A percentile compares a stretch with the other conserved stretches of the same genome.
phyloP scores from a whole-genome alignment of 2,113 vertebrate species.

The Pterocles orientalis region DNA sequence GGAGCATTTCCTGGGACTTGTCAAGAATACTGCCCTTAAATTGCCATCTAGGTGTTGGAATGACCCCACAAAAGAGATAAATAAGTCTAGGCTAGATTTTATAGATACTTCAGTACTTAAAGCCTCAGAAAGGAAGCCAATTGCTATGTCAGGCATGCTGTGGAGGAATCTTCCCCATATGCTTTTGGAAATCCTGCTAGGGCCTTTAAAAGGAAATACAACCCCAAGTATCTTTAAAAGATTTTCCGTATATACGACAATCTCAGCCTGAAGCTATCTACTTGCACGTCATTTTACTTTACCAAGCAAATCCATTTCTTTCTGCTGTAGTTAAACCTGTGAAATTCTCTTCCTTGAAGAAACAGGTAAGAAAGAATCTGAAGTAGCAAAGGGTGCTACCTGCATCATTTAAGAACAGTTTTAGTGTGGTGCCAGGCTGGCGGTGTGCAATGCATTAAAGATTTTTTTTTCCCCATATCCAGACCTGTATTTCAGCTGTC shows the following conservation, averaged over 20 bases:
- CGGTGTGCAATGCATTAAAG: not conserved
- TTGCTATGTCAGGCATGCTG: not conserved
- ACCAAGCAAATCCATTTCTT: not conserved
- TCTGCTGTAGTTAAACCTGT: not conserved
- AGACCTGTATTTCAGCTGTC: not conserved
- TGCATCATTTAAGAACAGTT: constrained; percentile 12
- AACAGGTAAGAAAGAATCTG: not conserved
- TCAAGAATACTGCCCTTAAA: not conserved
- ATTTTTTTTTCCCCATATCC: not conserved
- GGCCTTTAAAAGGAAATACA: not conserved
- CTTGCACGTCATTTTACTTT: not conserved
- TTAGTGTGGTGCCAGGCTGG: not conserved
- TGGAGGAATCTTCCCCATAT: not conserved
- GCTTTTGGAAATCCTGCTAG: not conserved
- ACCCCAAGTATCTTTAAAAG: not conserved
- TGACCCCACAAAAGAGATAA: not conserved
- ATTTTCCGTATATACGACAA: not conserved
- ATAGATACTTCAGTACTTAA: not conserved
- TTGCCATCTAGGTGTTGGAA: not conserved
- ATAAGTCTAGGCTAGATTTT: not conserved
- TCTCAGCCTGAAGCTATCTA: not conserved
- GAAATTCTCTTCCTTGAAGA: not conserved
- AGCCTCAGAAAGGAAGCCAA: not conserved
- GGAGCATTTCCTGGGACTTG: not conserved
- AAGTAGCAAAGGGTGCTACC: not conserved